Evolutionary conservation across 1,140 invertebrate genomes (phyloP), one percentile per base, ranked within the genome.

Genomic region (Aphidius ervi): DNA sequence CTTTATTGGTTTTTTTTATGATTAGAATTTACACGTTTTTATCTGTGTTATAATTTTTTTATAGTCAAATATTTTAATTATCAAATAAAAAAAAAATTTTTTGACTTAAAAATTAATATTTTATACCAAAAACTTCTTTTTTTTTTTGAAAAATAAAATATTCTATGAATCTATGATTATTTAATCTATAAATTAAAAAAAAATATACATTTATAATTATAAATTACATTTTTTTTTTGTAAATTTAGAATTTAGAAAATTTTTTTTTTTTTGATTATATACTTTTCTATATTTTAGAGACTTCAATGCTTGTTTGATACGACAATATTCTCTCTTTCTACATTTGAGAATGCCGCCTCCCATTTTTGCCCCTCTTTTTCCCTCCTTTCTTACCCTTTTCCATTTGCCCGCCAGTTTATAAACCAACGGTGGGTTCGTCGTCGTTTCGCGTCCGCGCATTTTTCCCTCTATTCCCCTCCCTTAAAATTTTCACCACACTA

Each of bases 251-350:
- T 16, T 16, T 16, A 16, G 16, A 16, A 16, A 16, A 0, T 16
- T 16, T 16, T 16, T 16, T 16, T 16, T 16, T 16, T 39, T 9
- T 46, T 31, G 37, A 6, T 46, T 7, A 5, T 9, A 10, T 4
- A 8, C 9, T 8, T 8, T 8, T 8, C 5, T 43, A 7, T 10
- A 43, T 43, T 43, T 69, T 65, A 75, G 77, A 78, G 77, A 78
- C 66, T 79, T 79, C 68, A 75, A 78, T 69, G 77, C 77, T 67
- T 70, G 75, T 73, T 70, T 68, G 2, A 43, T 10, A 8, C 50
- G 31, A 45, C 39, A 37, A 39, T 47, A 49, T 52, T 56, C 43
- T 56, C 61, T 58, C 56, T 54, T 58, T 63, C 39, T 9, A 53
- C 41, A 31, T 31, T 31, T 31, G 23, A 31, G 23, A 3, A 3